Evolutionary conservation across 92 coral and sea anemone species (phyloP).

Genomic region (Umimayanthus chanpuru): DNA sequence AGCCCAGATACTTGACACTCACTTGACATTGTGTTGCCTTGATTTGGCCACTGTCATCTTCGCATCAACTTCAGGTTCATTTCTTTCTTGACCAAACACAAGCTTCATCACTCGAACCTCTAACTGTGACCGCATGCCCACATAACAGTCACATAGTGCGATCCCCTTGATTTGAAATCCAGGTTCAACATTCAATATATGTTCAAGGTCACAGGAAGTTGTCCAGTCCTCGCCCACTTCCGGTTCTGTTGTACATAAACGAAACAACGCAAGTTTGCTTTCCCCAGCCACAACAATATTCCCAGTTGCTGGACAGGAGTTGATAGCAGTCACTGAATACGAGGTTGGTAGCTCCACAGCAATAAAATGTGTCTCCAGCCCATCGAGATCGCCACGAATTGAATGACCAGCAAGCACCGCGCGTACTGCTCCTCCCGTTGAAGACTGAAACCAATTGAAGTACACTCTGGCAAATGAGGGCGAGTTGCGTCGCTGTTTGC

Average conservation of each 20-base stretch:
- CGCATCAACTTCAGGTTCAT: slow-evolving; percentile 8
- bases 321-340: slow-evolving; percentile 61
- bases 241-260: slow-evolving; percentile 59
- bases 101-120: slow-evolving; percentile 86
- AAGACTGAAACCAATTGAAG: slow-evolving; percentile 85
- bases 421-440: slow-evolving; percentile 63
- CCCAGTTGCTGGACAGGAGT: slow-evolving; percentile 78
- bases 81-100: slow-evolving; percentile 50
- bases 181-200: slow-evolving; percentile 75
- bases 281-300: slow-evolving; percentile 77
- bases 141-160: slow-evolving; percentile 74
- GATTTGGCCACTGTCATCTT: not conserved
- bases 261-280: slow-evolving; percentile 66
- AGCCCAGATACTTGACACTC: slow-evolving; percentile 32
- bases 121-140: slow-evolving; percentile 79
- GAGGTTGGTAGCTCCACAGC: slow-evolving; percentile 77
- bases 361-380: slow-evolving; percentile 52
- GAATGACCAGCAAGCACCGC: slow-evolving; percentile 84
- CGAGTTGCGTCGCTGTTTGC: slow-evolving; percentile 56
- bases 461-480: slow-evolving; percentile 81
- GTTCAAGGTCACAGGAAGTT: slow-evolving; percentile 73
- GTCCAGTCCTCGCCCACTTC: slow-evolving; percentile 44
- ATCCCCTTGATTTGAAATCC: slow-evolving; percentile 73
- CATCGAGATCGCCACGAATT: slow-evolving; percentile 52
- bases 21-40: slow-evolving; percentile 28